Base-by-base conservation (phyloP, 2,888 invertebrate species). In the Drosophila sordidapex region DNA sequence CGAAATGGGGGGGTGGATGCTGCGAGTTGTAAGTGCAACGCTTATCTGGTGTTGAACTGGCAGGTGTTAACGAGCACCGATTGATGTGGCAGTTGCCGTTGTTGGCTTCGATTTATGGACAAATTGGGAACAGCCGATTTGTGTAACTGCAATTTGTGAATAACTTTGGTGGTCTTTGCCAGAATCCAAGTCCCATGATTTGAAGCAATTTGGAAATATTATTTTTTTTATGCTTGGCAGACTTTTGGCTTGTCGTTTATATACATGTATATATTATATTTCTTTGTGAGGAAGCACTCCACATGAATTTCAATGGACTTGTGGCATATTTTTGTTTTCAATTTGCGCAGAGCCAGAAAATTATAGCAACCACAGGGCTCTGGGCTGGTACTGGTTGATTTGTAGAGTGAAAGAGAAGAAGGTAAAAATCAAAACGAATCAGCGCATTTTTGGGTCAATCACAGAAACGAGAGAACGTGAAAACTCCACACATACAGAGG, bases 401-500 rank as follows among this genome's bases (percentile, higher is more conserved):
- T 53, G 29, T 27, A 6, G 18, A 70, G 51, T 13, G 29, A 56
- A 59, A 51, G 74, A 62, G 58, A 21, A 63, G 56, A 48, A 38
- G 68, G 63, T 54, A 80, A 82, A 87, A 87, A 83, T 89, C 87
- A 81, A 74, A 86, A 79, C 80, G 87, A 87, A 83, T 85, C 89
- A 87, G 77, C 85, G 80, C 80, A 74, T 83, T 85, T 87, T 89
- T 85, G 82, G 87, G 87, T 89, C 87, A 87, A 89, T 84, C 85
- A 85, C 63, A 56, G 58, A 57, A 43, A 31, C 38, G 59, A 49
- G 48, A 65, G 61, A 48, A 57, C 58, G 53, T 70, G 48, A 40
- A 54, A 56, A 4, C 46, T 49, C 18, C 15, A 58, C 66, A 54
- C 66, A 71, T 70, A 40, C 40, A 56, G 36, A 62, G 70, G 51